These are phyloP conservation scores for Eretmodus cyanostictus DNA, from an alignment of 2,113 vertebrate species.

Conservation along the genomic window DNA sequence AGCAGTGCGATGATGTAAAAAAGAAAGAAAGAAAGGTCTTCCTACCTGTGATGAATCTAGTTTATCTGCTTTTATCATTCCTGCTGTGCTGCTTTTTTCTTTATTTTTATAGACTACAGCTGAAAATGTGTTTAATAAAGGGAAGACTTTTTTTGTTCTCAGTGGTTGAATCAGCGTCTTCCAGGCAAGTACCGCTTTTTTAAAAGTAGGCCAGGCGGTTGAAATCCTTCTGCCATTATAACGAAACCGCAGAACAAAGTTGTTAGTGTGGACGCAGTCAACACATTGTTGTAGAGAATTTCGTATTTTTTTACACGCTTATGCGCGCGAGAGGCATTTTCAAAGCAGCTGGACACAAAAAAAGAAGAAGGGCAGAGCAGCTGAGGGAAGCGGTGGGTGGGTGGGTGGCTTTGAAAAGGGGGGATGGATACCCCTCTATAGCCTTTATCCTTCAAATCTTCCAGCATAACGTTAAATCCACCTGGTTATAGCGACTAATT, in stretches of 20 bases:
- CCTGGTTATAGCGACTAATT: not conserved
- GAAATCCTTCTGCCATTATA: not conserved
- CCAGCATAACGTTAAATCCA: not conserved
- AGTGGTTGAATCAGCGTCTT: not conserved
- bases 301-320: not conserved
- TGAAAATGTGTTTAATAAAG: not conserved
- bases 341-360: not conserved
- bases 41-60: not conserved
- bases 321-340: not conserved
- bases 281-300: not conserved
- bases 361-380: constrained; percentile 47
- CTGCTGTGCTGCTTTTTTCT: not conserved
- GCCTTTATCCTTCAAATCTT: constrained; percentile 14
- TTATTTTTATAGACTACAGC: not conserved
- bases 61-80: not conserved
- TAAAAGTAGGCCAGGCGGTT: not conserved
- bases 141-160: not conserved
- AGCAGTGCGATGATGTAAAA: not conserved
- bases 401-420: constrained; percentile 14
- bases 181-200: not conserved
- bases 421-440: constrained; percentile 46
- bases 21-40: not conserved
- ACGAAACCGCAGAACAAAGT: not conserved
- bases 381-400: constrained; percentile 36
- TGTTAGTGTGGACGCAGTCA: not conserved